Evolutionary conservation across 2,113 vertebrate species (phyloP), one percentile per base, ranked within the genome.

Genomic region (Tapirus terrestris): DNA sequence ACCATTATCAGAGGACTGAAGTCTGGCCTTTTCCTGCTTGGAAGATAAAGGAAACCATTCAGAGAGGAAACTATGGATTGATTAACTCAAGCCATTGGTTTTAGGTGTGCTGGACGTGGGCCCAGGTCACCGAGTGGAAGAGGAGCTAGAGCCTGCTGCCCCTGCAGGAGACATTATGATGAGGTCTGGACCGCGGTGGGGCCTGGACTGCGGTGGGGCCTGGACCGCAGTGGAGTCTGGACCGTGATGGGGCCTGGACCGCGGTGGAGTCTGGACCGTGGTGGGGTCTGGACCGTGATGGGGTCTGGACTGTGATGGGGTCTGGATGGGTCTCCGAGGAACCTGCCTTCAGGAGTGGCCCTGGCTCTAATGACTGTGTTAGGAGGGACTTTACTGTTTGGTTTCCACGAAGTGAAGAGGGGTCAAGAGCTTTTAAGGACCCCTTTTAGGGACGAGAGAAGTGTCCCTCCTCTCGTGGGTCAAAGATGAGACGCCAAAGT

Each of bases 81-180:
- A 43, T 53, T 3, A 45, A 11, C 58, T 31, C 29, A 6, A 3
- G 56, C 20, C 18, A 0, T 27, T 29, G 25, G 36, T 29, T 56
- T 53, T 23, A 13, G 51, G 36, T 17, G 21, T 18, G 14, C 20
- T 0, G 29, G 58, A 14, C 17, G 0, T 3, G 18, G 51, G n/a
- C 1, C 16, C 16, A 0, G 17, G 51, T 3, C 1, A 0, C 0
- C 0, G 33, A 8, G 5, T 0, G 11, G 43, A 27, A 31, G 48
- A 23, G 6, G 27, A 36, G 5, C 21, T 14, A 2, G 27, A 23
- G 39, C 2, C 2, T 14, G 14, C 1, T 53, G 1, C 2, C 51
- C 72, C 43, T 13, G 1, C 7, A 5, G 25, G 18, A 53, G 36
- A 56, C n/a, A 3, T 17, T 31, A 36, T 53, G 51, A 16, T 53